phyloP scores from a whole-genome alignment of 2,888 invertebrate genomes.

The Odiellus spinosus region DNA sequence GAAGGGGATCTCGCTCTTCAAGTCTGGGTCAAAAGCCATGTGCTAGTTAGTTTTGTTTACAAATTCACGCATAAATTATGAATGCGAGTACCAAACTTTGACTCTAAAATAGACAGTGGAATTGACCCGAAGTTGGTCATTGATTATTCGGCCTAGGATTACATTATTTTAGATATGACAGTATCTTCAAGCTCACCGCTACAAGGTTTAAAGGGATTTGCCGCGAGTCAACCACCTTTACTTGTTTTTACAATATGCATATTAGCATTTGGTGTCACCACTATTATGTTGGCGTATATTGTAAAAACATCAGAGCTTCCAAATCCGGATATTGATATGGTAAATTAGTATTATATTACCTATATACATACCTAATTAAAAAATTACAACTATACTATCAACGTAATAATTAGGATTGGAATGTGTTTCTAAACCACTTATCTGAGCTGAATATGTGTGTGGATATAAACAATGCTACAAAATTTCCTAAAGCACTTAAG shows the following conservation, averaged over 20 bases:
- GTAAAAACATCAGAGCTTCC: conserved; percentile 26
- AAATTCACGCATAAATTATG: too few species aligned
- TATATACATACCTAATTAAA: background rate
- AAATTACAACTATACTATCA: background rate
- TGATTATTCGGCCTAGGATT: too few species aligned
- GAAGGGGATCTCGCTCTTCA: too few species aligned
- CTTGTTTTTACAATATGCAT: conserved; percentile 31
- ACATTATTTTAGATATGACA: too few species aligned
- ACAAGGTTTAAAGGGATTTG: conserved; percentile 29
- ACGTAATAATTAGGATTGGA: conserved; percentile 20
- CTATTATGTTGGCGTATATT: conserved; percentile 28
- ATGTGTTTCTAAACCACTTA: conserved; percentile 27
- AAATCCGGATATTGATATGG: conserved; percentile 26
- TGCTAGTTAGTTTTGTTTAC: too few species aligned
- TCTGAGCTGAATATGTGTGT: conserved; percentile 28
- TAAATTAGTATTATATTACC: background rate
- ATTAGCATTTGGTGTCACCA: conserved; percentile 28
- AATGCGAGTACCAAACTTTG: too few species aligned
- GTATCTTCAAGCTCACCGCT: conserved; percentile 11
- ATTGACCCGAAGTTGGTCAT: too few species aligned
- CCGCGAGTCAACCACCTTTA: conserved; percentile 28
- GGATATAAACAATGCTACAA: background rate
- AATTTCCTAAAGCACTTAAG: too few species aligned
- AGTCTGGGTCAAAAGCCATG: too few species aligned
- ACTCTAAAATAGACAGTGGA: too few species aligned